Evolutionary conservation across 2,797 vertebrate species (phyloP), one percentile per base, ranked within the genome.

Genomic region (Sparidentex hasta): DNA sequence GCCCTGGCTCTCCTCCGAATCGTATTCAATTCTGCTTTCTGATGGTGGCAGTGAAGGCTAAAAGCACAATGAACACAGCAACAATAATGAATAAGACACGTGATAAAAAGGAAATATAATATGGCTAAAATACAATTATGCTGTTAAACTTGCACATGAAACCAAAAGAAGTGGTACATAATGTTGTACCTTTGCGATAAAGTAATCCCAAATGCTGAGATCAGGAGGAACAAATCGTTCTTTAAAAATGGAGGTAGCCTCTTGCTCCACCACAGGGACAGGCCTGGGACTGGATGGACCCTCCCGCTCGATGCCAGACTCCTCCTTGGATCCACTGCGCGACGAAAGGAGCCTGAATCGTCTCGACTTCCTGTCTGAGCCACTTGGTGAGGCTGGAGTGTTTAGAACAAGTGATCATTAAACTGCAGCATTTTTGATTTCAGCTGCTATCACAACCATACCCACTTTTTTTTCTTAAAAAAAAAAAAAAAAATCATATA

Each of bases 181-280:
- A 38, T 9, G 38, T 38, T 9, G 38, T 94, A 99, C 98, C 97
- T 99, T 99, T 58, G 97, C 94, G 73, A 99, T 98, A 71, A 99
- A 98, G 88, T 98, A 99, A 94, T 99, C 98, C 98, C 98, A 99
- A 92, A 99, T 98, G 90, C 98, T 99, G 84, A 99, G 96, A 76
- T 98, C 98, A 11, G 98, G 98, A 54, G 97, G 97, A 64, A 99
- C 95, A 82, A 98, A 99, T 64, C 95, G 95, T 87, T 99, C 98
- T 74, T 95, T 97, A 78, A 95, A 95, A 87, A 87, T 85, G 7
- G 95, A 87, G 52, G 92, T 50, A 2, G 95, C 95, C 79, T 96
- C 96, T 48, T 96, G 95, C 52, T 96, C 96, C 71, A 92, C 82
- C 51, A 94, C 84, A 3, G 94, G 90, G 51, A 90, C 51, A 1